Evolutionary conservation across 2,113 vertebrate genomes (phyloP).

Genomic region (Nannospalax galili): DNA sequence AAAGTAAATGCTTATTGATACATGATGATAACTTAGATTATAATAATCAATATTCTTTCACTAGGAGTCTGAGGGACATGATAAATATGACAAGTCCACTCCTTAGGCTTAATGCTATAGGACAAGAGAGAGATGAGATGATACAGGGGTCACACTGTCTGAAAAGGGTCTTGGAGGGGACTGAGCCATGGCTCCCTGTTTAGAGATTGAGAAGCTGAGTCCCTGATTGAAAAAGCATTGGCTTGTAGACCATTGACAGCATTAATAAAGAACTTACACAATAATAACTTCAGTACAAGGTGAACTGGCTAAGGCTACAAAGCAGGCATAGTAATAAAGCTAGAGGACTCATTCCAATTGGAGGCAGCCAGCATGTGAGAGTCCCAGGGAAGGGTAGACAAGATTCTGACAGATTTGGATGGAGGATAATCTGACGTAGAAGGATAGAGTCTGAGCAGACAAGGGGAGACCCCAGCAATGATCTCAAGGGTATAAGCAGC

Average conservation of each 20-base stretch:
- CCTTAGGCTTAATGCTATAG: neutral
- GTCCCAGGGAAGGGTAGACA: neutral
- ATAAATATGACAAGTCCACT: neutral
- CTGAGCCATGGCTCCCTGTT: neutral
- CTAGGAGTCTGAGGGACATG: neutral
- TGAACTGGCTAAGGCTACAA: neutral
- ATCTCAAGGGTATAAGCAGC: accelerated
- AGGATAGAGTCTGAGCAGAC: neutral
- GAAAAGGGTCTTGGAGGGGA: neutral
- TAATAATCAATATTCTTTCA: neutral
- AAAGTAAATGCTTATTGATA: conserved; percentile 20
- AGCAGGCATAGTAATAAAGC: neutral
- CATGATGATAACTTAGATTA: neutral
- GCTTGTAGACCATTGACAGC: too few species aligned
- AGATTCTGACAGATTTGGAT: neutral
- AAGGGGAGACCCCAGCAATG: neutral
- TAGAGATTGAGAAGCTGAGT: neutral
- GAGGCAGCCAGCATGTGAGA: neutral
- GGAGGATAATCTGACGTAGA: too few species aligned
- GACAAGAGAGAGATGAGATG: neutral
- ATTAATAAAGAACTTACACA: neutral
- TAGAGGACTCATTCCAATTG: neutral
- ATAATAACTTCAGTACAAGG: accelerated
- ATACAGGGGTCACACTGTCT: neutral
- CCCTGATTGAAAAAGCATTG: neutral